Evolutionary conservation across 2,113 vertebrate genomes (phyloP), one percentile per base, ranked within the genome.

Genomic region (Ivindomyrus marchei): DNA sequence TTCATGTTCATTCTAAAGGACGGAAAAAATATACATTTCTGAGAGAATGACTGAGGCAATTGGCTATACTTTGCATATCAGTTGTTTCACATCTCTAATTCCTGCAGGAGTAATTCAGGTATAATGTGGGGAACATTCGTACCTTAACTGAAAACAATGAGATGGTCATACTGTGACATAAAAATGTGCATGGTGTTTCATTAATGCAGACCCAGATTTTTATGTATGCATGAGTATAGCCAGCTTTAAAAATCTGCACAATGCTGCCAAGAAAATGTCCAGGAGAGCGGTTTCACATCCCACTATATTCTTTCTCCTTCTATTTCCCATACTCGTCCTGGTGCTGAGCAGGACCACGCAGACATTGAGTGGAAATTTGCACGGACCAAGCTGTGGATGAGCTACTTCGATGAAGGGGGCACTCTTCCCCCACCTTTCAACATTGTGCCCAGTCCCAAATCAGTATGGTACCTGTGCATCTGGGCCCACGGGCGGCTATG

Each of bases 291-390:
- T 85, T 85, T 89, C 42, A 83, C 21, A 31, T 80, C 15, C 49
- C 66, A 50, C 39, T 27, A 39, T 89, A 36, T 36, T 39, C 36
- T 2, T n/a, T 87, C 1, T 2, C 5, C 47, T 24, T 42, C 27
- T 27, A 15, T 50, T 45, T 62, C 74, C 74, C 74, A 80, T 36
- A 39, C 74, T 80, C 27, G 27, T 70, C 74, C 36, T 80, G 74
- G 74, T 85, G 39, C 39, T 85, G 45, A 46, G 0, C 89, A 99
- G 98, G 98, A 99, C 93, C 98, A 99, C 1, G 98, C 98, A 0
- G 98, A 99, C 88, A 99, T 99, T 2, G 98, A 99, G 93, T 99
- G 98, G 98, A 99, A 99, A 91, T 99, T 99, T 84, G 98, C 98
- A 2, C 96, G 98, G 90, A 99, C 98, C 0, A 99, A 99, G 94